Conservation (phyloP, 2,888 invertebrate species). For the Drosophila buzzatii region DNA sequence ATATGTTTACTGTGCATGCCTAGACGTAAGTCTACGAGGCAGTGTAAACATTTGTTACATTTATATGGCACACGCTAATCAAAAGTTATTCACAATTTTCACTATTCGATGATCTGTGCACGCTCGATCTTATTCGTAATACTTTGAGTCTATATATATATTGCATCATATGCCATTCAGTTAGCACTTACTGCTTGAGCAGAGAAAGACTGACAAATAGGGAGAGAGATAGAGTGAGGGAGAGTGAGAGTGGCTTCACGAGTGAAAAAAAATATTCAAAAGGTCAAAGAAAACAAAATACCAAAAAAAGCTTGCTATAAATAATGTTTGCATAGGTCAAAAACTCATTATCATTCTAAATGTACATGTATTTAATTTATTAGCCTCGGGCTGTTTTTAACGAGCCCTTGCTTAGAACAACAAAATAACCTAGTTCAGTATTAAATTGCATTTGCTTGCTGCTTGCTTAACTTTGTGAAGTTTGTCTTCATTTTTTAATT, state of each 20-base stretch:
- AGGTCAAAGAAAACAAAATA: not conserved
- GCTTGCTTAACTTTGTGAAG: not conserved
- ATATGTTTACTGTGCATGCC: slow-evolving; percentile 8
- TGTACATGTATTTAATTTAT: slow-evolving; percentile 3
- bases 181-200: slow-evolving; percentile 35
- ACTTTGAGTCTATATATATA: not conserved
- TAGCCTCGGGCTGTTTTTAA: slow-evolving; percentile 1
- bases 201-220: not conserved
- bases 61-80: slow-evolving; percentile 61
- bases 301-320: not conserved
- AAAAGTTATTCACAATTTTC: slow-evolving; percentile 34
- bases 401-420: not conserved
- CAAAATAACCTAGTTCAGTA: not conserved
- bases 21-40: not conserved
- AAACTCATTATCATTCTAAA: not conserved
- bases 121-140: slow-evolving; percentile 22
- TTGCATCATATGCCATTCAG: slow-evolving; percentile 32
- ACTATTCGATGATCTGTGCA: slow-evolving; percentile 28
- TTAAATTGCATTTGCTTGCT: not conserved
- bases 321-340: slow-evolving; percentile 2
- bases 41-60: slow-evolving; percentile 57
- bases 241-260: not conserved
- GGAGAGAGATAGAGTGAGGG: too few relatives aligned
- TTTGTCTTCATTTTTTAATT: not conserved
- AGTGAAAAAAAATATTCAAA: not conserved